Evolutionary conservation across 2,888 invertebrate species (phyloP), one percentile per base, ranked within the genome.

Genomic region (Drosophila longiperda): DNA sequence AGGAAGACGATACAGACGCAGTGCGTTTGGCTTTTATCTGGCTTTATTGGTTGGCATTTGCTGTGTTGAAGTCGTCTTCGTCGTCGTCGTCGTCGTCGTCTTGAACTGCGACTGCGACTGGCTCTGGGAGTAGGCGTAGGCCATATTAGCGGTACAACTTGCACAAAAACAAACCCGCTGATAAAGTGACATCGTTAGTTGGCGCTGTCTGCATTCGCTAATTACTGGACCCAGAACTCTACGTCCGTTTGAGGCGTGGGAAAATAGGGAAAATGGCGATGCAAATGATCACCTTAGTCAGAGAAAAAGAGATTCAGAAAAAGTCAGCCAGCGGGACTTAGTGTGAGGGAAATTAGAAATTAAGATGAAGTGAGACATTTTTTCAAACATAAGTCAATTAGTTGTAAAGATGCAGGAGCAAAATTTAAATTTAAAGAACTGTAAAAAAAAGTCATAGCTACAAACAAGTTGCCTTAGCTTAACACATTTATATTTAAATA

Each of bases 131-230:
- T 92, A 92, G 93, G 93, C 92, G 92, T 92, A 87, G 83, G 87
- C 90, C 90, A 91, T 91, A 91, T 92, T 92, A 92, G 93, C 91
- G 92, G 92, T 91, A 92, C 92, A 92, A 91, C 91, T 90, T 91
- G 91, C 90, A 87, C 62, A 80, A 82, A 70, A 78, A 77, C 71
- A 72, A 87, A 84, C 80, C 86, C 88, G 84, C 85, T 89, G 87
- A 90, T 90, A 89, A 90, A 90, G 90, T 82, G 90, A 87, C 86
- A 90, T 90, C 89, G 89, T 87, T 90, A 89, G 77, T 77, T 84
- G 82, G 89, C 89, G 89, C 90, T 85, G 90, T 86, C 90, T 88
- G 83, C 74, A 84, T 72, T 85, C 78, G 83, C 86, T 86, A 90
- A 90, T 90, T 86, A 90, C 86, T 85, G 70, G 64, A 59, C 63